These are phyloP conservation scores for Ips typographus DNA, from an alignment of 1,140 invertebrate genomes.

Conservation along the genomic window DNA sequence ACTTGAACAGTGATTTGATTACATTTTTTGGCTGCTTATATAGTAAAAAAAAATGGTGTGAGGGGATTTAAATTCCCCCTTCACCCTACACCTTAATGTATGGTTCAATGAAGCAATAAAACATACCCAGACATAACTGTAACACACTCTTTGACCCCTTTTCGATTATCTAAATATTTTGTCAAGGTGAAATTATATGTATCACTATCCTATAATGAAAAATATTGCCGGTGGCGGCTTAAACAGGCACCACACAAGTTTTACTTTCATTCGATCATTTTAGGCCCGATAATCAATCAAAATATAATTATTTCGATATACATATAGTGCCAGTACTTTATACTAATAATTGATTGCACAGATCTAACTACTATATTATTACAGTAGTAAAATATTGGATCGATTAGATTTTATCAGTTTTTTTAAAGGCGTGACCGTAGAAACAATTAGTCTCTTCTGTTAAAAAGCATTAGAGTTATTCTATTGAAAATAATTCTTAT, in stretches of 20 bases:
- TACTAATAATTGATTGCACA: too few species aligned
- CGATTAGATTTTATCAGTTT: too few species aligned
- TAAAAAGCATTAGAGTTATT: too few species aligned
- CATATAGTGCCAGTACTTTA: too few species aligned
- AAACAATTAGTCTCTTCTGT: too few species aligned
- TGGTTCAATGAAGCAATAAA: not conserved
- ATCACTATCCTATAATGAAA: constrained; percentile 4
- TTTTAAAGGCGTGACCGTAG: too few species aligned
- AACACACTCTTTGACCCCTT: constrained; percentile 14
- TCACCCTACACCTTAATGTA: constrained; percentile 1
- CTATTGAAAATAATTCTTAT: too few species aligned
- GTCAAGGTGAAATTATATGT: constrained; percentile 9
- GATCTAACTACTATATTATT: too few species aligned
- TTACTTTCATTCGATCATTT: constrained; percentile 9
- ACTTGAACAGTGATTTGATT: constrained; percentile 8
- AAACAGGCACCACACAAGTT: not conserved
- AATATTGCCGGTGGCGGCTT: not conserved
- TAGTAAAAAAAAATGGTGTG: not conserved
- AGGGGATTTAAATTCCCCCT: not conserved
- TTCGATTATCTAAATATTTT: constrained; percentile 8
- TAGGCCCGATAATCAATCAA: too few species aligned
- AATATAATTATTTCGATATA: too few species aligned
- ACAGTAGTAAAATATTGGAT: too few species aligned
- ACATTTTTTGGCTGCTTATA: constrained; percentile 20
- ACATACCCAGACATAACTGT: not conserved